Conservation (phyloP, 2,113 vertebrate genomes). For the Scytalopus superciliaris region DNA sequence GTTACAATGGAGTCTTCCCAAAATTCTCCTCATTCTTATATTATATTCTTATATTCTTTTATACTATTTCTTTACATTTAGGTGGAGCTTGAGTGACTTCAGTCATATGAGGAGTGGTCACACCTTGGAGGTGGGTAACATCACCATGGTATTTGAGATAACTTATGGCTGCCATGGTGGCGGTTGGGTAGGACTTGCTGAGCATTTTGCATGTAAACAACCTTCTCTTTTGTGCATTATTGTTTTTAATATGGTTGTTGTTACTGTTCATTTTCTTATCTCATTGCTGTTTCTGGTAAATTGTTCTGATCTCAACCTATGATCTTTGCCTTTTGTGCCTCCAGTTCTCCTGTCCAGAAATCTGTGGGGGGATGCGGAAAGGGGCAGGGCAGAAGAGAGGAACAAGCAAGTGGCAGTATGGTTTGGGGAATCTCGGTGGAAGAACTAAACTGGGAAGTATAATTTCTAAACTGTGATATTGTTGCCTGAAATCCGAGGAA, state of each 20-base stretch:
- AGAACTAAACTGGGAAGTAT: background rate
- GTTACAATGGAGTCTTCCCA: background rate
- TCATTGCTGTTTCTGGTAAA: background rate
- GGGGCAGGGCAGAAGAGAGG: background rate
- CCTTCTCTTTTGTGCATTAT: background rate
- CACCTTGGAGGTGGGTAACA: background rate
- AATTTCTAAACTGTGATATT: background rate
- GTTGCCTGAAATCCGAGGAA: too few relatives aligned
- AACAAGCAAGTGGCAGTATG: too few relatives aligned
- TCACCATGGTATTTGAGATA: background rate
- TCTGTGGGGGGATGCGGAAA: too few relatives aligned
- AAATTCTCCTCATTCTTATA: background rate
- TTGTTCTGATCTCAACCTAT: background rate
- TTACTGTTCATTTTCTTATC: background rate
- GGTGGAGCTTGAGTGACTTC: background rate
- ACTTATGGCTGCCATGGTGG: background rate
- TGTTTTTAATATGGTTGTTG: background rate
- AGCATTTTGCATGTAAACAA: background rate
- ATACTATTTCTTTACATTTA: background rate
- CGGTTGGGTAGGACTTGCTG: rapidly evolving
- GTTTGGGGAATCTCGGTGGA: background rate
- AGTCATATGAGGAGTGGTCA: background rate
- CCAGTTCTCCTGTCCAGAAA: background rate
- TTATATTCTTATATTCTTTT: too few relatives aligned
- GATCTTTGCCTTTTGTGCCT: background rate